phyloP scores from a whole-genome alignment of 2,888 invertebrate species.

The Glyphotaelius pellucidus region DNA sequence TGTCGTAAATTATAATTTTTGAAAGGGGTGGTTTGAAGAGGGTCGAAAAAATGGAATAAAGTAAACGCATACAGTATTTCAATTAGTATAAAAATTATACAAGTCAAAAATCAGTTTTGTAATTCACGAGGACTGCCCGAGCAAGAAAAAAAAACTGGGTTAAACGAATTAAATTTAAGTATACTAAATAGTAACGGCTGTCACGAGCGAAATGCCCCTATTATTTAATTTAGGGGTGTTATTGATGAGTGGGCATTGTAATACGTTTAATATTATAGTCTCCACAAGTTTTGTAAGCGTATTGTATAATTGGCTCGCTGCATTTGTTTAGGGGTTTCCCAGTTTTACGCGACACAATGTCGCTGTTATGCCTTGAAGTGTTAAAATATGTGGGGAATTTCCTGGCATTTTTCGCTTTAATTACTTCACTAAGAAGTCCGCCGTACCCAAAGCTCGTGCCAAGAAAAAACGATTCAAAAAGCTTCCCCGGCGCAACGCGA shows the following conservation, averaged over 20 bases:
- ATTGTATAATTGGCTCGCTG: neutral
- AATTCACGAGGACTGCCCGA: too few relatives aligned
- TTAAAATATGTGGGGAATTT: conserved; percentile 1
- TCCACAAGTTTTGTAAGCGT: neutral
- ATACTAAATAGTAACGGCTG: too few relatives aligned
- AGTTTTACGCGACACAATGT: neutral
- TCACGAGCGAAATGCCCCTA: too few relatives aligned
- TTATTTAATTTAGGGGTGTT: too few relatives aligned
- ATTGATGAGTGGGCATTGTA: too few relatives aligned
- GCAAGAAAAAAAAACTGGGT: too few relatives aligned
- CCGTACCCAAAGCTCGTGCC: conserved; percentile 9
- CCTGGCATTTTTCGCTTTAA: conserved; percentile 16
- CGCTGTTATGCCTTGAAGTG: conserved; percentile 9
- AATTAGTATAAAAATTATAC: too few relatives aligned
- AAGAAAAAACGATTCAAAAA: conserved; percentile 31
- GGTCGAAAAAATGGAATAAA: neutral
- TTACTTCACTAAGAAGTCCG: neutral
- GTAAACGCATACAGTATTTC: neutral
- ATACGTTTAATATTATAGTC: too few relatives aligned
- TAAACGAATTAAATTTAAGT: too few relatives aligned
- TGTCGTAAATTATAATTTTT: neutral
- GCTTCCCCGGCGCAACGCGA: neutral
- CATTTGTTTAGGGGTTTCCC: neutral
- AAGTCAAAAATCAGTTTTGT: too few relatives aligned
- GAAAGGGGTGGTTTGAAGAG: neutral